Conservation (phyloP, 2,797 vertebrate species). For the Pachyuromys duprasi region DNA sequence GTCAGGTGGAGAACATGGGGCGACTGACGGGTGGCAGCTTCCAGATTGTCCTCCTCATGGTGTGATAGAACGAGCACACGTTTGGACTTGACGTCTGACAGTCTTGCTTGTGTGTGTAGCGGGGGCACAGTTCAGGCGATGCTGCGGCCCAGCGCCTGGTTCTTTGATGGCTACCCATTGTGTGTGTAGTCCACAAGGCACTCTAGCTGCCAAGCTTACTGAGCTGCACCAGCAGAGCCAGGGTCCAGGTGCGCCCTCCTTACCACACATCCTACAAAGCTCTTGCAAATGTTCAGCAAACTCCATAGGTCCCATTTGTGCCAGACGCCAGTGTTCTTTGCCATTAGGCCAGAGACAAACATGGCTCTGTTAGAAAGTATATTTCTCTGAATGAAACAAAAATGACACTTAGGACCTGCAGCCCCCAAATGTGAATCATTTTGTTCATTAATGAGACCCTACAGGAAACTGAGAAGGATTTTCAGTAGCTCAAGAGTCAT, state of each 20-base stretch:
- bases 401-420: constrained; percentile 18
- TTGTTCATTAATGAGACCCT: background rate
- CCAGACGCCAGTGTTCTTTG: background rate
- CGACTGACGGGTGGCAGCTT: background rate
- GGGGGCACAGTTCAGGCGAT: background rate
- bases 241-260: background rate
- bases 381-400: constrained; percentile 30
- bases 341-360: background rate
- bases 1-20: background rate
- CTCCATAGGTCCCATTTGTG: background rate
- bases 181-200: background rate
- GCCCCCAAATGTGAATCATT: background rate
- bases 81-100: background rate
- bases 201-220: background rate
- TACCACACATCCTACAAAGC: background rate
- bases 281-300: background rate
- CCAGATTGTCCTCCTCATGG: background rate
- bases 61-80: background rate
- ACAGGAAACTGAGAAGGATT: background rate
- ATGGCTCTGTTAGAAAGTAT: background rate
- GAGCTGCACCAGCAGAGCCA: background rate
- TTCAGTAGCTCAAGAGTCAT: background rate
- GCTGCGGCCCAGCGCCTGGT: background rate
- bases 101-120: background rate
- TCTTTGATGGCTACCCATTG: background rate